Conservation (phyloP, 2,888 invertebrate genomes). For the Chaitophorus viminalis region DNA sequence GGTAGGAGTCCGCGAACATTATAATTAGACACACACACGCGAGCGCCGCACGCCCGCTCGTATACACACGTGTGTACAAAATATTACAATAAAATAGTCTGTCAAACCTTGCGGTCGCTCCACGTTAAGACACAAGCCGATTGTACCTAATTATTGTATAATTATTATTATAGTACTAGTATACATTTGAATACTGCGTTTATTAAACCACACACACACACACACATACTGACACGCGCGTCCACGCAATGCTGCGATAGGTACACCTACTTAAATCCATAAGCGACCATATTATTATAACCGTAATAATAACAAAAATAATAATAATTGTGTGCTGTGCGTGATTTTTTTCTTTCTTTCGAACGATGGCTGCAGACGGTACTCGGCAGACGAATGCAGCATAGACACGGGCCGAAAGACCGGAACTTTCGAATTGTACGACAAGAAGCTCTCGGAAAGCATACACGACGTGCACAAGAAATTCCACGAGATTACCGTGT, state of each 20-base stretch:
- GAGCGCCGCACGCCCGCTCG: too few species aligned
- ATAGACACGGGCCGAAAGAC: slow-evolving; percentile 28
- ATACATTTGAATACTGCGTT: too few species aligned
- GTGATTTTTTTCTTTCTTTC: background rate
- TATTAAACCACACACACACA: too few species aligned
- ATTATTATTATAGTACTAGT: too few species aligned
- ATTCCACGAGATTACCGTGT: slow-evolving; percentile 41
- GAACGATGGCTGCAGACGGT: background rate
- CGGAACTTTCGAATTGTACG: background rate
- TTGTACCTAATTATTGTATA: background rate
- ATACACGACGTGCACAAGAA: slow-evolving; percentile 50
- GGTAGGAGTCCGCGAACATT: slow-evolving; percentile 49
- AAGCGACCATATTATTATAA: background rate
- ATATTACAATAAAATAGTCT: slow-evolving; percentile 19
- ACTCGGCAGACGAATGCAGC: slow-evolving; percentile 51
- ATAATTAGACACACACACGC: slow-evolving; percentile 37
- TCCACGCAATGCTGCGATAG: too few species aligned
- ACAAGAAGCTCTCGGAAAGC: slow-evolving; percentile 37
- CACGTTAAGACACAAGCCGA: slow-evolving; percentile 2
- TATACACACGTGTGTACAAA: background rate
- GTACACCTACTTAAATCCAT: too few species aligned
- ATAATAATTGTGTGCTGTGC: background rate
- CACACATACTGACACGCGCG: too few species aligned
- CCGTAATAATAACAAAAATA: background rate
- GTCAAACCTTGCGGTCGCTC: slow-evolving; percentile 20